phyloP scores from a whole-genome alignment of 2,113 vertebrate species.

The Neolamprologus sp. region DNA sequence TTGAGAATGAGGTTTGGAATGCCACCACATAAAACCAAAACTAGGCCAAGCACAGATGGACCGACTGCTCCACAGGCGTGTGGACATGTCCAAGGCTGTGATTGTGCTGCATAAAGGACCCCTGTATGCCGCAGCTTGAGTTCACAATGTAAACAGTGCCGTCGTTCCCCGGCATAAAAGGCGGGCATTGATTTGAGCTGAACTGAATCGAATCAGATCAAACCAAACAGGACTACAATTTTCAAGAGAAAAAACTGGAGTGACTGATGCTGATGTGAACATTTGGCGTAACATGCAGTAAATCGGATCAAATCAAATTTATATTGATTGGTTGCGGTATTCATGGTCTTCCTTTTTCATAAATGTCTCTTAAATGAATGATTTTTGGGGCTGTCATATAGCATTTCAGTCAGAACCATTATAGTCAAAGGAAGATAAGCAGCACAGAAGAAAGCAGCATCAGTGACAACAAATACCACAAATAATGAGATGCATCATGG shows the following conservation, averaged over 20 bases:
- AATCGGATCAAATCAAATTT: not conserved
- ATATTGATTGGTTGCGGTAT: not conserved
- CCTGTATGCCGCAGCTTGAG: constrained; percentile 9
- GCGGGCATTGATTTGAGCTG: not conserved
- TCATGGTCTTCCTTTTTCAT: not conserved
- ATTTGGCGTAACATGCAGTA: not conserved
- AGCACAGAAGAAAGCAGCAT: not conserved
- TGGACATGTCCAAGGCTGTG: constrained; percentile 32
- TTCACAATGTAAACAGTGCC: constrained; percentile 1
- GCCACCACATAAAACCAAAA: constrained; percentile 47
- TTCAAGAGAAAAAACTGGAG: not conserved
- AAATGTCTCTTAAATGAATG: not conserved
- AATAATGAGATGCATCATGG: not conserved
- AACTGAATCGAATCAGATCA: not conserved
- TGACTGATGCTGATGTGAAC: not conserved
- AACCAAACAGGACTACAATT: not conserved
- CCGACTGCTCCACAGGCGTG: constrained; percentile 18
- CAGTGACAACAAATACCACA: not conserved
- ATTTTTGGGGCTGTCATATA: not conserved
- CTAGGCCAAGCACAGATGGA: constrained; percentile 59
- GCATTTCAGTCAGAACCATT: not conserved
- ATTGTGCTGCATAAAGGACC: constrained; percentile 38
- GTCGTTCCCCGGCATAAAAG: constrained; percentile 14
- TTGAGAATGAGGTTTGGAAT: constrained; percentile 61
- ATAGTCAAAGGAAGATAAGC: not conserved